Base-by-base conservation (phyloP, 2,888 invertebrate genomes). In the Furcula furcula region DNA sequence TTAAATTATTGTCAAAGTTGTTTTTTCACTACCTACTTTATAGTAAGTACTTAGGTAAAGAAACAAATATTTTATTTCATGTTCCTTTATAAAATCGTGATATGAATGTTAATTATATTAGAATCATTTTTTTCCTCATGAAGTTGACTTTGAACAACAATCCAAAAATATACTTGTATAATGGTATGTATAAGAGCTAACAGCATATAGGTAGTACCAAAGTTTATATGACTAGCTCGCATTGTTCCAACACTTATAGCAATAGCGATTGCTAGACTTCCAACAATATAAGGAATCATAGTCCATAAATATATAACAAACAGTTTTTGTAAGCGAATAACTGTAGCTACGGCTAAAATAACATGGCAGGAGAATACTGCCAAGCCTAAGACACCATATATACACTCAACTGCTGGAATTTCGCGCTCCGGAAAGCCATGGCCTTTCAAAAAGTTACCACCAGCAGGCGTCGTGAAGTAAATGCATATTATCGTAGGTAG, bases 131-230 rank as follows among this genome's bases (percentile, higher is more conserved):
- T 55, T 31, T 42, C 44, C 4, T 26, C 18, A 34, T 38, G 45
- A 21, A 59, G 35, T 26, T 49, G 40, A 40, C 68, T 69, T 27
- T 59, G 53, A 22, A 68, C 54, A 15, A 68, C 40, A 33, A 69
- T 44, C 70, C 70, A 67, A 46, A 66, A 69, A 40, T 69, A 69
- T 3, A 58, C 18, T 22, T 60, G 43, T 23, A 65, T 20, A 13
- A 46, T 9, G 7, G 44, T 42, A 34, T 60, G 51, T 1, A 52
- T 4, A 26, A 34, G 7, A 16, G 42, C 46, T 7, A 58, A n/a
- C 6, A 47, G 7, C 28, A 64, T 14, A 36, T 48, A 65, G 28
- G 14, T 1, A 6, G 39, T 4, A 2, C 55, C 65, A 44, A 64
- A 66, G n/a, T 10, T 5, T 4, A 32, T 3, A 20, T 55, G 19